Conservation (phyloP, 2,113 vertebrate genomes). For the Callionymus lyra region DNA sequence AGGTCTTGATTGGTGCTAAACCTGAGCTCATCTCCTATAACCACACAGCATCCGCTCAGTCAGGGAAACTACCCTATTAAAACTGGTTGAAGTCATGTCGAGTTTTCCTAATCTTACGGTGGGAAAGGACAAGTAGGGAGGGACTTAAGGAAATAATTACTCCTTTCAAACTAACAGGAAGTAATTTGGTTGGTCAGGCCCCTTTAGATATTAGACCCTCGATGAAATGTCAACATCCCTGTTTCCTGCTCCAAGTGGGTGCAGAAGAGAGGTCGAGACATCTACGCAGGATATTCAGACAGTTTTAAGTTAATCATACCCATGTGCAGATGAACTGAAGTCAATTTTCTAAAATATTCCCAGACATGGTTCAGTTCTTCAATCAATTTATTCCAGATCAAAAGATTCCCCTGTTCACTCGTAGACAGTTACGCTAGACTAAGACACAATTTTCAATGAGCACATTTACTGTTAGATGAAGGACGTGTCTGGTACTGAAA, state of each 20-base stretch:
- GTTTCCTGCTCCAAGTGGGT: slow-evolving; percentile 33
- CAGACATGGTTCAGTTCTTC: too few relatives aligned
- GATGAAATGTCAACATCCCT: slow-evolving; percentile 36
- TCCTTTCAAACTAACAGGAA: slow-evolving; percentile 49
- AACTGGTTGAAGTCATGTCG: slow-evolving; percentile 2
- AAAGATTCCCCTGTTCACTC: too few relatives aligned
- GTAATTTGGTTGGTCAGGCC: slow-evolving; percentile 44
- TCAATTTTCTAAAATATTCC: too few relatives aligned
- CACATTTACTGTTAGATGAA: too few relatives aligned
- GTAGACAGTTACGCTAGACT: too few relatives aligned
- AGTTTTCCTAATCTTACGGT: slow-evolving; percentile 13
- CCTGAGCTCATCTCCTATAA: slow-evolving; percentile 7
- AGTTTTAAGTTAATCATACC: too few relatives aligned
- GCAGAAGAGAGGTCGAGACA: slow-evolving; percentile 20
- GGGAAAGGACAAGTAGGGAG: slow-evolving; percentile 17
- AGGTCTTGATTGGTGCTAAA: slow-evolving; percentile 54
- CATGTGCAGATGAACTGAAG: too few relatives aligned
- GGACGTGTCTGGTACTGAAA: too few relatives aligned
- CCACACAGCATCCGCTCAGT: neutral
- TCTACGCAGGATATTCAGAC: neutral
- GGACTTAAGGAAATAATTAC: slow-evolving; percentile 49
- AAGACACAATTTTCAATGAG: too few relatives aligned
- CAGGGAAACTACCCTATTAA: too few relatives aligned
- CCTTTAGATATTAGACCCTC: slow-evolving; percentile 43
- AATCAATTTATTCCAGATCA: too few relatives aligned